A percentile compares a stretch with the other conserved stretches of the same genome.
phyloP scores from a whole-genome alignment of 2,113 vertebrate species.

The cattle (Bos taurus) region DNA sequence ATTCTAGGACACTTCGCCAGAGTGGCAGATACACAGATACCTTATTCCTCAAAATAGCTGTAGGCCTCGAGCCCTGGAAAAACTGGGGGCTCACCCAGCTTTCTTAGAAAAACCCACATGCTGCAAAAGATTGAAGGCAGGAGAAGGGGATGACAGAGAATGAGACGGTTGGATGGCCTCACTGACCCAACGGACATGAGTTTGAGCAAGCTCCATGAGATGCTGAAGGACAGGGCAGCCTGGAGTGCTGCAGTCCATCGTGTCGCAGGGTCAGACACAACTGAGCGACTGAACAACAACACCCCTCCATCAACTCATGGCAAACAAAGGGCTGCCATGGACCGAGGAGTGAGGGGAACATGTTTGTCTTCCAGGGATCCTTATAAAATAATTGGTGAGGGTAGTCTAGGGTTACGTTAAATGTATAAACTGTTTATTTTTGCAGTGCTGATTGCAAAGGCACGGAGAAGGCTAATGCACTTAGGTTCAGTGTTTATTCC shows the following conservation, averaged over 20 bases:
- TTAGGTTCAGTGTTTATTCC: conserved; percentile 54
- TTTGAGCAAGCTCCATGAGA: not conserved
- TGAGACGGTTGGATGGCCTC: not conserved
- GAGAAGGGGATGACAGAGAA: not conserved
- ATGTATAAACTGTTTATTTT: conserved; percentile 71
- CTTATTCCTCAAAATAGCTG: not conserved
- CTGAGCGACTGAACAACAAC: not conserved
- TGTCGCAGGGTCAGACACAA: not conserved
- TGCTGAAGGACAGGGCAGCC: not conserved
- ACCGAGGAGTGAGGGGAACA: not conserved
- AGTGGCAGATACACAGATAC: not conserved
- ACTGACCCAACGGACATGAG: not conserved
- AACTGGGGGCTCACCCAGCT: not conserved
- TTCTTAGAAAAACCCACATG: not conserved
- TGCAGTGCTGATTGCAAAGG: conserved; percentile 47
- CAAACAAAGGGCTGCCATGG: not conserved
- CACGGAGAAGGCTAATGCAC: conserved; percentile 54
- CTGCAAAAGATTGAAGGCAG: not conserved
- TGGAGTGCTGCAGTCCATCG: not conserved
- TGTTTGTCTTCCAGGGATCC: conserved; percentile 45
- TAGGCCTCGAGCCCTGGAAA: not conserved
- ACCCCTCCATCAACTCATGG: not conserved
- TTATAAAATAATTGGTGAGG: conserved; percentile 63
- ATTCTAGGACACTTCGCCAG: not conserved
- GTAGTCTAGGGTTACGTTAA: conserved; percentile 46